phyloP scores from a whole-genome alignment of 2,113 vertebrate genomes.

The Montifringilla adamsi region DNA sequence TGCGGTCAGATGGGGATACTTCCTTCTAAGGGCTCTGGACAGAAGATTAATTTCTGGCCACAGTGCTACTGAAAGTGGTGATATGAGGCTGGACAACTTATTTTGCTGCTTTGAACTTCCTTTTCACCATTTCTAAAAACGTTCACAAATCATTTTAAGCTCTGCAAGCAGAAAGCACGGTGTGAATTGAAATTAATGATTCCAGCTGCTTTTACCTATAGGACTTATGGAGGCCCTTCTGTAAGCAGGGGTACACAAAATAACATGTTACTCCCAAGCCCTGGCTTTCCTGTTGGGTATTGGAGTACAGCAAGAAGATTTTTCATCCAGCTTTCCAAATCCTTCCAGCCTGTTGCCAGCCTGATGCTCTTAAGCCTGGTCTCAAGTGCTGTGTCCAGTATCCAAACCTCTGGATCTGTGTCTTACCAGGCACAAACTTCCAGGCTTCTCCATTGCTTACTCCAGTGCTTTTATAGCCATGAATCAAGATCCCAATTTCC shows the following conservation, averaged over 20 bases:
- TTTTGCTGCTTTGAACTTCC: background rate
- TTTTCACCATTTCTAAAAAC: background rate
- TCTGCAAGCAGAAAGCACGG: background rate
- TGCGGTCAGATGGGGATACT: slow-evolving; percentile 1
- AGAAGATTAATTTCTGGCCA: slow-evolving; percentile 13
- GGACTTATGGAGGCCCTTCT: background rate
- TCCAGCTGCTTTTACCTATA: background rate
- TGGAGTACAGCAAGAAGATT: background rate
- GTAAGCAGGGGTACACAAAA: background rate
- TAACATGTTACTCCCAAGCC: background rate
- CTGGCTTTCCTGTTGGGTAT: background rate
- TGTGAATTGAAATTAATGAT: background rate
- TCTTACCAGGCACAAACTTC: background rate
- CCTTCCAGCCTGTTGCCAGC: background rate
- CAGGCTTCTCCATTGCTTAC: background rate
- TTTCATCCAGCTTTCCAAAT: background rate
- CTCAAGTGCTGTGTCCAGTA: accelerated
- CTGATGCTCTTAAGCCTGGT: background rate
- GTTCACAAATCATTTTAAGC: background rate
- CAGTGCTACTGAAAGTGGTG: background rate
- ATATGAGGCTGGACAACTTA: background rate
- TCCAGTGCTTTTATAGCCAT: background rate
- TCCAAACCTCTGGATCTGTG: background rate
- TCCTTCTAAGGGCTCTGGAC: background rate
- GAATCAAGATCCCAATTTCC: background rate